Evolutionary conservation across 1,140 invertebrate genomes (phyloP).

Genomic region (Ptiloglossa arizonensis): DNA sequence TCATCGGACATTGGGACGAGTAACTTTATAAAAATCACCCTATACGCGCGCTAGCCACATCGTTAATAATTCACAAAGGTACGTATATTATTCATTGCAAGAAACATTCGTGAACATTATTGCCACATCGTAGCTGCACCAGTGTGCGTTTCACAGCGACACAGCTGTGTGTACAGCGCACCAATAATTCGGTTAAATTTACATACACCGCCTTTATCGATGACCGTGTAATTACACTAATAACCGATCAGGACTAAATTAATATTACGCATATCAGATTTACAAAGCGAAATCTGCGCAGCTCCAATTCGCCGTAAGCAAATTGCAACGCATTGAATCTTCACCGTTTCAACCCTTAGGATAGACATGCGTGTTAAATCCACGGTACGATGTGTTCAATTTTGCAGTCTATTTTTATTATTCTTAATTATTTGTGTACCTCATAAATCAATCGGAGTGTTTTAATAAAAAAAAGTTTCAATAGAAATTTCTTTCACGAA

Average conservation of each 20-base stretch:
- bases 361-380: too few relatives aligned
- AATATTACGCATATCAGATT: constrained; percentile 36
- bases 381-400: too few relatives aligned
- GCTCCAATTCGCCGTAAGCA: background rate
- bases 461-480: too few relatives aligned
- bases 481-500: too few relatives aligned
- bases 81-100: constrained; percentile 20
- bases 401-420: too few relatives aligned
- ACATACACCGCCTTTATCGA: constrained; percentile 26
- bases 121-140: background rate
- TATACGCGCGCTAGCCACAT: too few relatives aligned
- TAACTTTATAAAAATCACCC: background rate
- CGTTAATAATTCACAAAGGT: constrained; percentile 5
- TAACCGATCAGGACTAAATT: constrained; percentile 31
- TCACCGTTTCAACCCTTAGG: too few relatives aligned
- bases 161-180: constrained; percentile 12
- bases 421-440: too few relatives aligned
- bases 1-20: too few relatives aligned
- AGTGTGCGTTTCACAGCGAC: background rate
- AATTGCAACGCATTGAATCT: background rate
- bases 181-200: constrained; percentile 34
- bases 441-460: too few relatives aligned
- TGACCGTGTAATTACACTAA: constrained; percentile 40
- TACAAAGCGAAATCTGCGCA: constrained; percentile 25
- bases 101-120: constrained; percentile 20